Conservation (phyloP, 2,888 invertebrate genomes). For the Pachliopta kotzebuea region DNA sequence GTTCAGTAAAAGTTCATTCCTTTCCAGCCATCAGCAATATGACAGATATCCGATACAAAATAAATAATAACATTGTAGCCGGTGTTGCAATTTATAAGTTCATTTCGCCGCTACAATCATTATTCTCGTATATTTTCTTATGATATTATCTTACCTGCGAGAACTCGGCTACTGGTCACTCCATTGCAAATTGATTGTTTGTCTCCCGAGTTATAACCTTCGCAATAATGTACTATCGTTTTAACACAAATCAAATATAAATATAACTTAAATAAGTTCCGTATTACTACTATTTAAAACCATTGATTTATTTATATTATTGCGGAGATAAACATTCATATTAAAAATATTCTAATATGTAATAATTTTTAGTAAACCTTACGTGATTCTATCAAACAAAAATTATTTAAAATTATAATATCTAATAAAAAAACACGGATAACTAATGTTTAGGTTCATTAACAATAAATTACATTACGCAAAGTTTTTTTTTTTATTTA, state of each 20-base stretch:
- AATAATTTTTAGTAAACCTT: background rate
- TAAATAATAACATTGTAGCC: conserved; percentile 16
- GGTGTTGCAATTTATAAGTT: conserved; percentile 25
- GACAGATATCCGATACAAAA: conserved; percentile 20
- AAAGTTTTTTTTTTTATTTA: background rate
- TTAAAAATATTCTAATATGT: too few species aligned
- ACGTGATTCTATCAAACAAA: background rate
- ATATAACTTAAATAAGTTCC: too few species aligned
- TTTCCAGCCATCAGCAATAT: background rate
- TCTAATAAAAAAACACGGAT: background rate
- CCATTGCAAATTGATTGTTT: conserved; percentile 26
- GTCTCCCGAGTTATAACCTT: conserved; percentile 12
- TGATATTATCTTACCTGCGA: conserved; percentile 20
- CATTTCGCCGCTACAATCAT: conserved; percentile 25
- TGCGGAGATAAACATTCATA: too few species aligned
- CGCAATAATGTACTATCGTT: conserved; percentile 21
- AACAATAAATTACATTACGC: background rate
- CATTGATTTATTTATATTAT: too few species aligned
- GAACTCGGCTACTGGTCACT: conserved; percentile 19
- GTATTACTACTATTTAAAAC: too few species aligned
- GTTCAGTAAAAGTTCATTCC: background rate
- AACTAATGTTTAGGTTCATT: background rate
- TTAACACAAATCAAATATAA: background rate
- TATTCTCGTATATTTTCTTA: conserved; percentile 27
- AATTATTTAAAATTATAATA: background rate